phyloP scores from a whole-genome alignment of 2,113 vertebrate species.

The Greenwoodochromis staneri region DNA sequence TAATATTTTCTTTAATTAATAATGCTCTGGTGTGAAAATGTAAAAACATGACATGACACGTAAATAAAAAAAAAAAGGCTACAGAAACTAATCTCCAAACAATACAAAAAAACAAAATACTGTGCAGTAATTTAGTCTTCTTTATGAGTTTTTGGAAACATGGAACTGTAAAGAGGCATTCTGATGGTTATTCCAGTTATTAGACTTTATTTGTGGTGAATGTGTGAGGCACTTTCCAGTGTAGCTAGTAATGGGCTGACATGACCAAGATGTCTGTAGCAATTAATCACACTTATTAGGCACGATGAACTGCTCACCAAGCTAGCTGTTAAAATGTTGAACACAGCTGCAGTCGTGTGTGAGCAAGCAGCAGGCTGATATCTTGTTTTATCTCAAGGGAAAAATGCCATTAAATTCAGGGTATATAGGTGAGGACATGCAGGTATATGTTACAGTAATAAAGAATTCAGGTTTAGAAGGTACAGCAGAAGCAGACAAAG shows the following conservation, averaged over 20 bases:
- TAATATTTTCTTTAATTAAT: background rate
- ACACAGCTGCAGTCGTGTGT: background rate
- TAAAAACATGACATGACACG: background rate
- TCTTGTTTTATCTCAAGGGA: background rate
- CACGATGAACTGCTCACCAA: background rate
- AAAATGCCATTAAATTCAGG: background rate
- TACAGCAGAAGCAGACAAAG: background rate
- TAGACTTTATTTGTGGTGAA: background rate
- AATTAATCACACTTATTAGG: background rate
- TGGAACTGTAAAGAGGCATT: background rate
- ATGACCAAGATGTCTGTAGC: background rate
- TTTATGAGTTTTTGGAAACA: background rate
- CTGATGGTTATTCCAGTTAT: background rate
- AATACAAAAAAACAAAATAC: background rate
- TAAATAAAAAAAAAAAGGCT: fast-evolving
- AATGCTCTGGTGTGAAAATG: background rate
- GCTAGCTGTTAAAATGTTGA: background rate
- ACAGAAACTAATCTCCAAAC: background rate
- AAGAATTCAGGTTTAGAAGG: background rate
- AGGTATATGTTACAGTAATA: background rate
- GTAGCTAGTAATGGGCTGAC: background rate
- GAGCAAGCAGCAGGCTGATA: background rate
- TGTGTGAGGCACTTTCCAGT: background rate
- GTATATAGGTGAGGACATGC: background rate
- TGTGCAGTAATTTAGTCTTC: background rate